A percentile compares a stretch with the other conserved stretches of the same genome.
Evolutionary conservation across 2,888 invertebrate genomes (phyloP).

Genomic region (Rhingia rostrata): DNA sequence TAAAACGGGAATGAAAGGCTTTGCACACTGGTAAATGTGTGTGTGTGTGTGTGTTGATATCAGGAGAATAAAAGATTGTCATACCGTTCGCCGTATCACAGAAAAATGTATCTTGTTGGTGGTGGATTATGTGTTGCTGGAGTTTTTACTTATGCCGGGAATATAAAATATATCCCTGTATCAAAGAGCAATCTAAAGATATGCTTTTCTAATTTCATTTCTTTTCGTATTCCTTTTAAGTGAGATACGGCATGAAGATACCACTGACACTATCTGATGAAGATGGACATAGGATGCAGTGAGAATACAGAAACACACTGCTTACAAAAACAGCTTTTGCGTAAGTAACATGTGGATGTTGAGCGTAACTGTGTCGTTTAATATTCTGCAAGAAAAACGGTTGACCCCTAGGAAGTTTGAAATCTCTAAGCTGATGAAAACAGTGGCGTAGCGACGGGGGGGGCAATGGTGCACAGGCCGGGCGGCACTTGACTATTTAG

Average conservation of each 20-base stretch:
- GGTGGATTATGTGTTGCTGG: neutral
- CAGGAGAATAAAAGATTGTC: constrained; percentile 53
- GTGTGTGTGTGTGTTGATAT: constrained; percentile 31
- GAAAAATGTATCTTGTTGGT: constrained; percentile 40
- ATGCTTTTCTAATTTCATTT: constrained; percentile 42
- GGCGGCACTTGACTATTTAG: no score
- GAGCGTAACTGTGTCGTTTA: no score
- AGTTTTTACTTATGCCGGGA: constrained; percentile 4
- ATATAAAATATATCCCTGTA: constrained; percentile 34
- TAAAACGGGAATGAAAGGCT: constrained; percentile 47
- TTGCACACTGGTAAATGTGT: constrained; percentile 10
- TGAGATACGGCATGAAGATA: constrained; percentile 1
- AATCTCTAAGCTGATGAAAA: no score
- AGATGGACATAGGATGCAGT: neutral
- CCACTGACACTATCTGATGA: neutral
- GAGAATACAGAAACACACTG: neutral
- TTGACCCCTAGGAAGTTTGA: no score
- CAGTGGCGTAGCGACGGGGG: no score
- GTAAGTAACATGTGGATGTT: no score
- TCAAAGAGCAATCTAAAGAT: constrained; percentile 45
- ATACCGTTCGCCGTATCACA: constrained; percentile 36
- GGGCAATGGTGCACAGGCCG: no score
- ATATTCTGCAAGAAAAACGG: no score
- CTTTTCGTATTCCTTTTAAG: constrained; percentile 28
- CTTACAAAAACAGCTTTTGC: no score